Conservation (phyloP, 2,113 vertebrate genomes). For the Dasyornis broadbenti region DNA sequence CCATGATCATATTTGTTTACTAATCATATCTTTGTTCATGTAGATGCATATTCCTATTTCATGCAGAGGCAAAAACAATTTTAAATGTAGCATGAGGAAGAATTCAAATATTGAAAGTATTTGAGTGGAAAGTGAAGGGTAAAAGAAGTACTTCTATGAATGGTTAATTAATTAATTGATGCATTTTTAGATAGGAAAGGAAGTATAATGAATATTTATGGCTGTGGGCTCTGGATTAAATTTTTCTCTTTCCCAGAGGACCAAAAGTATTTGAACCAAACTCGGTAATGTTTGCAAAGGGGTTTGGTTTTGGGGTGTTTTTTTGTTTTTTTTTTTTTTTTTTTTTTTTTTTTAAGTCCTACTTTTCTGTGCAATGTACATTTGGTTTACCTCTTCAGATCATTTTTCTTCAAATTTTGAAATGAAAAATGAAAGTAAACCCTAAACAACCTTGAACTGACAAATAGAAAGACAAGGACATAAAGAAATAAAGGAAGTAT, state of each 20-base stretch:
- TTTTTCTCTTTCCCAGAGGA: neutral
- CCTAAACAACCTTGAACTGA: neutral
- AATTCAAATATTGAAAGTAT: neutral
- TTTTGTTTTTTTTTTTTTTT: neutral
- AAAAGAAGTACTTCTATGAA: neutral
- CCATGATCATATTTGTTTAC: neutral
- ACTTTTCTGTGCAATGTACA: neutral
- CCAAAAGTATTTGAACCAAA: neutral
- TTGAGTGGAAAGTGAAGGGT: neutral
- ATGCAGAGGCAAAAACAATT: neutral
- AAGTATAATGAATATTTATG: slow-evolving; percentile 35
- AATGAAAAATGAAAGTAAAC: neutral
- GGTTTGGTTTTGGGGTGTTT: neutral
- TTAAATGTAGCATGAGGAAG: neutral
- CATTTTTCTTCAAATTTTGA: neutral
- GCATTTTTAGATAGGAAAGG: neutral
- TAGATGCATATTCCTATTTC: neutral
- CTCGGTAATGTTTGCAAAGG: neutral
- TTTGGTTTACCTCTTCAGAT: neutral
- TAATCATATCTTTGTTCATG: neutral
- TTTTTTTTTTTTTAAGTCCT: neutral
- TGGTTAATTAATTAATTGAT: slow-evolving; percentile 38
- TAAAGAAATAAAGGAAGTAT: neutral
- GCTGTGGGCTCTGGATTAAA: neutral
- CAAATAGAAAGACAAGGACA: neutral